Percentiles rank a stretch among this genome's conserved stretches.
Conservation (phyloP, 2,888 invertebrate species). For the Ophion slaviceki region DNA sequence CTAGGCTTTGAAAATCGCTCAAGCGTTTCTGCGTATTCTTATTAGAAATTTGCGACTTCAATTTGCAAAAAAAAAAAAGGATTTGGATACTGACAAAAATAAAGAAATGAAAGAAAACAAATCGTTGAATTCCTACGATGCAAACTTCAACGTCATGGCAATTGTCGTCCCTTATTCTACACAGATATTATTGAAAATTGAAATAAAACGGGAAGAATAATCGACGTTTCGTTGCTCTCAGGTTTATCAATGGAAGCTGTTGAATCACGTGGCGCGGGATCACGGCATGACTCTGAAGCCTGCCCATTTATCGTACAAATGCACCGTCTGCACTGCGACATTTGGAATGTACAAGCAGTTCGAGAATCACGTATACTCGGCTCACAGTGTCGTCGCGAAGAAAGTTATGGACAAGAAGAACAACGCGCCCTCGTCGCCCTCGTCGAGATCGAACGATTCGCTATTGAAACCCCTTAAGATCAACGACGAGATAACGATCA, state of each 20-base stretch:
- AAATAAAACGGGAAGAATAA: slow-evolving; percentile 32
- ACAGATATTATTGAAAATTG: not conserved
- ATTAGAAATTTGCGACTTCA: too few relatives aligned
- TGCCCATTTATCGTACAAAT: slow-evolving; percentile 96
- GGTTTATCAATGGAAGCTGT: slow-evolving; percentile 97
- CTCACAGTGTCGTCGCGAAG: slow-evolving; percentile 95
- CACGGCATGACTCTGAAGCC: slow-evolving; percentile 96
- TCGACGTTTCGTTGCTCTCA: slow-evolving; percentile 77
- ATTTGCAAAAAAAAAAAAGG: too few relatives aligned
- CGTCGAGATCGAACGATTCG: slow-evolving; percentile 86
- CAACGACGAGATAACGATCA: slow-evolving; percentile 95
- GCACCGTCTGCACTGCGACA: slow-evolving; percentile 97
- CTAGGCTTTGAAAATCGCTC: too few relatives aligned
- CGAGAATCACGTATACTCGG: slow-evolving; percentile 96
- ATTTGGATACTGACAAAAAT: too few relatives aligned
- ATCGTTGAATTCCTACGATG: too few relatives aligned
- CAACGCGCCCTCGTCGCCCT: slow-evolving; percentile 81
- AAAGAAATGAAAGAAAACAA: too few relatives aligned
- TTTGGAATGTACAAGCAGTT: slow-evolving; percentile 98
- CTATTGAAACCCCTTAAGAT: slow-evolving; percentile 92
- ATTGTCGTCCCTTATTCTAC: too few relatives aligned
- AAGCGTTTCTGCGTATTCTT: too few relatives aligned
- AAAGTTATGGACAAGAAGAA: slow-evolving; percentile 92
- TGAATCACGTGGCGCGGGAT: slow-evolving; percentile 96
- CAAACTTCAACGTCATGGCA: too few relatives aligned